Base-by-base conservation (phyloP, 1,140 invertebrate species). In the Drosophila nannoptera region DNA sequence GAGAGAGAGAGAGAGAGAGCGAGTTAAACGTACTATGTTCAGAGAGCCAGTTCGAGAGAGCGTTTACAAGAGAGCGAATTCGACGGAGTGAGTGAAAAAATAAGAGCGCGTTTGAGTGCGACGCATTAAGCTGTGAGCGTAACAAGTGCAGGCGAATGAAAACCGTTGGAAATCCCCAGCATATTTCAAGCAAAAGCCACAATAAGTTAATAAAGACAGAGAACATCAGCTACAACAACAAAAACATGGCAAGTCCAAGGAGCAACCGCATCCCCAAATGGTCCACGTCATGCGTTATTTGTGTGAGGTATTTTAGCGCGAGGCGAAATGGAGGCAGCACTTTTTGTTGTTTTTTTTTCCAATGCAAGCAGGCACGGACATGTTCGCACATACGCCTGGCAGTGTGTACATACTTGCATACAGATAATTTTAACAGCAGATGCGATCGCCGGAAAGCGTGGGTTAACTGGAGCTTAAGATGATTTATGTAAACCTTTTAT, bases 131-230 rank as follows among this genome's bases (percentile, higher is more conserved):
- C 35, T 43, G 50, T 33, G 52, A 42, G 54, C 16, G 62, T 8
- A 7, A 36, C 31, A 32, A 63, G 45, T 22, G 60, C 29, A 33
- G 53, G 33, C 35, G 67, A 14, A 43, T 32, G 55, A 45, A 32
- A 53, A 50, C 5, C 46, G 61, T 45, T 55, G 68, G 68, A 70
- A 70, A 70, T 70, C 68, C 68, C 68, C 68, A 70, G 35, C 68
- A 66, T 70, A 59, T 66, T 52, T 70, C 16, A 59, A 46, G 48
- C 40, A 35, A 43, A 56, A 32, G n/a, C 11, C 45, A 22, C 35
- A 63, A 61, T 36, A 60, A 29, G 12, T 14, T 4, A 16, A 9
- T 12, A 33, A 16, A 22, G 6, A n/a, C 5, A 11, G 6, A 31
- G 11, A 66, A 14, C n/a, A 50, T 14, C 16, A 54, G 36, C 58